Base-by-base conservation (phyloP, 2,797 vertebrate genomes). In the Cynodonichthys magdalenae region DNA sequence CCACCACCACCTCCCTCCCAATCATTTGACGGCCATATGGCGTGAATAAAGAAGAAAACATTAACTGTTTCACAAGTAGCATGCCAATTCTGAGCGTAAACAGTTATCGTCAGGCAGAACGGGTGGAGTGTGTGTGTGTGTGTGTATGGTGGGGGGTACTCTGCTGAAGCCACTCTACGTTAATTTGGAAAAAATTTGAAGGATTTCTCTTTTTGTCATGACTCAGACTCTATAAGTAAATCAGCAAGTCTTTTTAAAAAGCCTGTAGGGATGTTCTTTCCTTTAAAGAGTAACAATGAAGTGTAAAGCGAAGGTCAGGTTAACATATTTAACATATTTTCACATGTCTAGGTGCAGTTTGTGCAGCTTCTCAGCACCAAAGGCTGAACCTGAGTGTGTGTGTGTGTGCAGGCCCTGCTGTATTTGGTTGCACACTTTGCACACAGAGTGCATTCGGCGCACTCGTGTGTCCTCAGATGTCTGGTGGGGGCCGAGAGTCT, bases 1-100 rank as follows among this genome's bases (percentile, higher is more conserved):
- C 74, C 55, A 53, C 80, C 75, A 24, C 24, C 24, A 24, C 24
- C 24, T 69, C 79, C 72, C 80, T 74, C 34, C 34, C 34, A 36
- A 62, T 66, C 78, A 36, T 72, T 85, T 81, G 80, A 86, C 66
- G 77, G 83, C 86, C 89, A 91, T 89, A 90, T 89, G 87, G 81
- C 77, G 79, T 53, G 36, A 85, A 90, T 87, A 82, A 88, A 84
- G 79, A 69, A 29, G 61, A 83, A 86, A 83, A 84, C 77, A 81
- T 78, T 64, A 72, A 84, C 82, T 74, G 82, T 77, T 84, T 84
- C 82, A 83, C 82, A 84, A 86, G 85, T 85, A 82, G 86, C 83
- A 77, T 76, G 79, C 82, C 84, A 77, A 77, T 74, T 68, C 53
- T 0, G 59, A 75, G 83, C 64, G 77, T 81, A 89, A 87, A 88